Percentiles rank a stretch among this genome's conserved stretches.
Evolutionary conservation across 2,113 vertebrate species (phyloP).

Genomic region (Spilogale gracilis): DNA sequence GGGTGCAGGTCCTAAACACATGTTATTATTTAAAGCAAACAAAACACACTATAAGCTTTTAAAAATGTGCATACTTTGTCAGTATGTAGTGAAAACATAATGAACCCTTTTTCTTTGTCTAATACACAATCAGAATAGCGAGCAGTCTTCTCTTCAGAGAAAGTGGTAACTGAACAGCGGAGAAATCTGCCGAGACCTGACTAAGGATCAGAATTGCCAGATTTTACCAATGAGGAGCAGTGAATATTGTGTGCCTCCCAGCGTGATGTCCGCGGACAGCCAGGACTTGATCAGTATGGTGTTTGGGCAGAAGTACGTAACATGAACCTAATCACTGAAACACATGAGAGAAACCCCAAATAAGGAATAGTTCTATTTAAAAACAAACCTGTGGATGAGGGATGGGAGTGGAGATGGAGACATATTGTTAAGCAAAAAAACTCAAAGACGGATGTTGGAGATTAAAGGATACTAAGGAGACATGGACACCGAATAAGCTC

Average conservation of each 20-base stretch:
- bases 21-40: slow-evolving; percentile 60
- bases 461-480: neutral
- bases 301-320: accelerated
- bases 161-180: neutral
- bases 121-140: slow-evolving; percentile 3
- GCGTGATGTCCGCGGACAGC: neutral
- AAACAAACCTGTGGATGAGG: neutral
- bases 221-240: neutral
- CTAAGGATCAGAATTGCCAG: neutral
- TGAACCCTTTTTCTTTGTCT: neutral
- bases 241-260: accelerated
- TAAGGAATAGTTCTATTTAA: neutral
- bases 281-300: accelerated
- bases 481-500: neutral
- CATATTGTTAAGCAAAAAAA: neutral
- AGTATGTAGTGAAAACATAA: slow-evolving; percentile 38
- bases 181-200: neutral
- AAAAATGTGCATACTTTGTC: slow-evolving; percentile 1
- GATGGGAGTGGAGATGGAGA: neutral
- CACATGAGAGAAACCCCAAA: neutral
- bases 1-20: neutral
- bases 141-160: neutral
- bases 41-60: slow-evolving; percentile 11
- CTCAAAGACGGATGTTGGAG: neutral
- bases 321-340: neutral